Percentiles rank a stretch among this genome's conserved stretches.
These are phyloP conservation scores for Osmerus eperlanus DNA, from an alignment of 2,113 vertebrate genomes.

Conservation along the genomic window DNA sequence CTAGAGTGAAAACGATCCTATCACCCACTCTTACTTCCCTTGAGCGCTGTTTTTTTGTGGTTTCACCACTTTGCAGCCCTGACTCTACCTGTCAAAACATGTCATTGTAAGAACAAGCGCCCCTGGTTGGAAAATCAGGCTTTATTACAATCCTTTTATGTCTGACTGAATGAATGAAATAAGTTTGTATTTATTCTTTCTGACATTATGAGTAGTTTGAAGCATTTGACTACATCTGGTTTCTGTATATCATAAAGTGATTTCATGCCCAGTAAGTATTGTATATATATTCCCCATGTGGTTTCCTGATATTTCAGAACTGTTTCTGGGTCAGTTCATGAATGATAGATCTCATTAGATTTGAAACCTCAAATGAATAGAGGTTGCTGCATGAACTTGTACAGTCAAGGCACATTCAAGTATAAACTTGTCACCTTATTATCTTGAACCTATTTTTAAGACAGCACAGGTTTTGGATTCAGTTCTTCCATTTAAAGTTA, in stretches of 20 bases:
- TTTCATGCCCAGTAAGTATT: slow-evolving; percentile 25
- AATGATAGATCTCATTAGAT: slow-evolving; percentile 41
- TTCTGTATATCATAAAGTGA: neutral
- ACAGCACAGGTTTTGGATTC: neutral
- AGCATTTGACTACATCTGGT: slow-evolving; percentile 10
- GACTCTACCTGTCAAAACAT: slow-evolving; percentile 32
- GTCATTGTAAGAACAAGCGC: neutral
- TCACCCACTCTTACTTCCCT: slow-evolving; percentile 1
- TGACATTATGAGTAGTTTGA: slow-evolving; percentile 7
- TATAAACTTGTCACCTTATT: neutral
- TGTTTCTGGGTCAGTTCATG: slow-evolving; percentile 58
- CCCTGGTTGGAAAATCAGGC: neutral
- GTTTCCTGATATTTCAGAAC: slow-evolving; percentile 33
- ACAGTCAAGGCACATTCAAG: neutral
- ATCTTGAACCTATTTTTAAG: neutral
- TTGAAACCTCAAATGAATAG: slow-evolving; percentile 32
- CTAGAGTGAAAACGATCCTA: slow-evolving; percentile 3
- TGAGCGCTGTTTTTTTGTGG: neutral
- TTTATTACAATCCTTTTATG: neutral
- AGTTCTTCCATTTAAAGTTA: neutral
- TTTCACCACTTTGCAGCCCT: neutral
- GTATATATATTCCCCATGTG: slow-evolving; percentile 24
- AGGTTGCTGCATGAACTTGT: no score
- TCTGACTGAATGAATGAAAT: neutral
- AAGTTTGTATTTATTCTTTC: neutral